A percentile compares a stretch with the other conserved stretches of the same genome.
phyloP scores from a whole-genome alignment of 2,797 vertebrate genomes.

The Eulemur albifrons region DNA sequence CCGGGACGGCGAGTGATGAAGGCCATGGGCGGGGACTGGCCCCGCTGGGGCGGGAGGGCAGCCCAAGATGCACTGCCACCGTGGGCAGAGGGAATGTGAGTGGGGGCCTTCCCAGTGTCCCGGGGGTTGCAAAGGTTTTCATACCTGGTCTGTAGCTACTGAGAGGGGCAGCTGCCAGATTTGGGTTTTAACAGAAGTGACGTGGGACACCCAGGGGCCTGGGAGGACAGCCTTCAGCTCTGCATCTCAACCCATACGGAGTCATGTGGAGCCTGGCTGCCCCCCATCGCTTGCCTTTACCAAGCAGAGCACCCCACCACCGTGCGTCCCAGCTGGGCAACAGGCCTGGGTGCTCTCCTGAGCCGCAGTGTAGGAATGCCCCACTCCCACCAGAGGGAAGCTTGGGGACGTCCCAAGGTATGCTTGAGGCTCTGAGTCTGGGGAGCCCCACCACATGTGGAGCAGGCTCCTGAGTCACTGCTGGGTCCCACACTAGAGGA shows the following conservation, averaged over 20 bases:
- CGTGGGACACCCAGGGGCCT: neutral
- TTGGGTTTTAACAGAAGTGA: neutral
- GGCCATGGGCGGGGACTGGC: accelerated
- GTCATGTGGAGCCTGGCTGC: accelerated
- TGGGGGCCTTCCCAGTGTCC: neutral
- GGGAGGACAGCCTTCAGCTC: neutral
- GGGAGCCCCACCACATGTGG: neutral
- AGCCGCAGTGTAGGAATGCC: neutral
- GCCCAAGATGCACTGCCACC: too few species aligned
- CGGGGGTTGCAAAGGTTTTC: neutral
- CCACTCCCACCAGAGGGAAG: neutral
- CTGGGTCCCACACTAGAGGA: neutral
- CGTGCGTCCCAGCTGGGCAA: accelerated
- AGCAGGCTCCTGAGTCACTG: too few species aligned
- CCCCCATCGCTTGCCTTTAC: neutral
- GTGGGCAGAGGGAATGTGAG: too few species aligned
- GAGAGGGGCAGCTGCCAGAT: neutral
- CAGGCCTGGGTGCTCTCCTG: neutral
- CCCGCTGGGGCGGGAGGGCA: neutral
- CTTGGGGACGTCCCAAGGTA: too few species aligned
- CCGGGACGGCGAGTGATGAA: neutral
- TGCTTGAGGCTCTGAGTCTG: neutral
- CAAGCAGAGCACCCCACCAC: neutral
- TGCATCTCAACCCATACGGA: neutral
- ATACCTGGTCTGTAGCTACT: neutral